Percentiles rank a stretch among this genome's conserved stretches.
Evolutionary conservation across 1,140 invertebrate species (phyloP).

Genomic region (Musca vetustissima): DNA sequence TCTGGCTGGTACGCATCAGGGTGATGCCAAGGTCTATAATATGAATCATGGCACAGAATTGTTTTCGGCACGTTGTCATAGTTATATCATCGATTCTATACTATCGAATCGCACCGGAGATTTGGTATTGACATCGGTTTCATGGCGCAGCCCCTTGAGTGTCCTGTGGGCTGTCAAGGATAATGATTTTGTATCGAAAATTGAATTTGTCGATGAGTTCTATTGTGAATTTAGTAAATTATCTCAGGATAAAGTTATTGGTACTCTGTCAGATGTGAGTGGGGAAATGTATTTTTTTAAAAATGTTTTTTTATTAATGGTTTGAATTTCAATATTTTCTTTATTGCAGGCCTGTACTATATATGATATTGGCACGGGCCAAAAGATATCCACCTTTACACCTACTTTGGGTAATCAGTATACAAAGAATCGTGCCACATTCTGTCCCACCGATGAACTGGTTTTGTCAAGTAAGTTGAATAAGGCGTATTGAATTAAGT

Average conservation of each 20-base stretch:
- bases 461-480: slow-evolving; percentile 72
- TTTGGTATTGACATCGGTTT: slow-evolving; percentile 81
- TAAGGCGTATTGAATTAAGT: too few species aligned
- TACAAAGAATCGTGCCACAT: slow-evolving; percentile 89
- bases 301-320: slow-evolving; percentile 33
- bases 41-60: slow-evolving; percentile 77
- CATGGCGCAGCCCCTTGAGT: slow-evolving; percentile 80
- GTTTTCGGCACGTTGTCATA: slow-evolving; percentile 76
- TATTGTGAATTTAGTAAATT: slow-evolving; percentile 91
- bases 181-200: slow-evolving; percentile 70
- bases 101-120: slow-evolving; percentile 68
- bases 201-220: slow-evolving; percentile 78
- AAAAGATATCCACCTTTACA: slow-evolving; percentile 71
- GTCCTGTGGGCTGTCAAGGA: slow-evolving; percentile 80
- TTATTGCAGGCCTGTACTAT: slow-evolving; percentile 65
- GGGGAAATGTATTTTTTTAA: slow-evolving; percentile 31
- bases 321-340: slow-evolving; percentile 21
- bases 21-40: slow-evolving; percentile 88
- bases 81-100: slow-evolving; percentile 80
- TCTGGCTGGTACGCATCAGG: slow-evolving; percentile 82
- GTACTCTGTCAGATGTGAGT: slow-evolving; percentile 76
- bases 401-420: slow-evolving; percentile 89
- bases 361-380: slow-evolving; percentile 86
- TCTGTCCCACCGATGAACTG: slow-evolving; percentile 90
- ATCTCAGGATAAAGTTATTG: slow-evolving; percentile 81